phyloP scores from a whole-genome alignment of 1,140 invertebrate species.

The Cyclargus thomasi region DNA sequence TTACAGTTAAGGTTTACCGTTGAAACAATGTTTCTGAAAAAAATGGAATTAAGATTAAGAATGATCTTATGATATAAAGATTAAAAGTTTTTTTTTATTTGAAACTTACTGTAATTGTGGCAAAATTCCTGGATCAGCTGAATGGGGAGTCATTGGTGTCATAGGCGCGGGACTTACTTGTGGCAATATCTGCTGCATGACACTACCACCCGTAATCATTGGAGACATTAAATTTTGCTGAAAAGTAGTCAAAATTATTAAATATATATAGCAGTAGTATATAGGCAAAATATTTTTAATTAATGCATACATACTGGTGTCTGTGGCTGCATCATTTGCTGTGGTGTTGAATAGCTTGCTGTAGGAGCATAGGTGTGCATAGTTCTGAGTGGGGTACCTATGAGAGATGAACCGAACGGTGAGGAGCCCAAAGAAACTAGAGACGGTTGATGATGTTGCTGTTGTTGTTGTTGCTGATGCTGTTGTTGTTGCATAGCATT shows the following conservation, averaged over 20 bases:
- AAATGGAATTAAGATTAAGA: conserved; percentile 17
- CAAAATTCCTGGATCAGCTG: conserved; percentile 93
- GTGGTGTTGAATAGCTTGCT: conserved; percentile 82
- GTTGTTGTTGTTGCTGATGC: conserved; percentile 79
- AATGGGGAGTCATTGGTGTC: conserved; percentile 96
- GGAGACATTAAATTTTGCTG: conserved; percentile 91
- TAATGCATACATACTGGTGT: conserved; percentile 82
- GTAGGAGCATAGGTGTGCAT: conserved; percentile 83
- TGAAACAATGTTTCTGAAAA: conserved; percentile 94
- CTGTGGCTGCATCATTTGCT: conserved; percentile 88
- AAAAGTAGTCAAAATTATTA: conserved; percentile 25
- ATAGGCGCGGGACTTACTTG: conserved; percentile 86
- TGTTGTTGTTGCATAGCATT: conserved; percentile 88
- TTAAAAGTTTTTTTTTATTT: neutral
- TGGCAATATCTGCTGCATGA: conserved; percentile 71
- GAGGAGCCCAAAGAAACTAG: conserved; percentile 77
- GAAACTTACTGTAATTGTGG: conserved; percentile 94
- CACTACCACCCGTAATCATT: conserved; percentile 78
- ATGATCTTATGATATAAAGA: neutral
- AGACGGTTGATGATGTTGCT: conserved; percentile 62
- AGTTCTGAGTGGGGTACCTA: conserved; percentile 79
- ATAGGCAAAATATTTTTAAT: neutral
- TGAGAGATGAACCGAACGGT: conserved; percentile 68
- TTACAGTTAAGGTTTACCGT: conserved; percentile 98
- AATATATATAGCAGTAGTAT: neutral